Base-by-base conservation (phyloP, 1,140 invertebrate genomes). In the Diorhabda sublineata region DNA sequence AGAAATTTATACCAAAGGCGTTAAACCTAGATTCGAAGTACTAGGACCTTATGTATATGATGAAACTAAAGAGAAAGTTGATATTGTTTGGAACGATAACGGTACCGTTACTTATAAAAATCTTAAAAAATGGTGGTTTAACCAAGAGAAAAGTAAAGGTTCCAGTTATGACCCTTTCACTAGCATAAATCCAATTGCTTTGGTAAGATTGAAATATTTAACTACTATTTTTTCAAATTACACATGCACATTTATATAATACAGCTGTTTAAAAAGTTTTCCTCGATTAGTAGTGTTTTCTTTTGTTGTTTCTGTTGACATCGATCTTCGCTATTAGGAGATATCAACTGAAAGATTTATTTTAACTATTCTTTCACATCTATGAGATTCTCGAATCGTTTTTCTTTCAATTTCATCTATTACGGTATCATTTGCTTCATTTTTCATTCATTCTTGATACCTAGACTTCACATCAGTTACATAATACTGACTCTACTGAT, bases 161-260 rank as follows among this genome's bases (percentile, higher is more conserved):
- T 69, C 8, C 44, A 26, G 74, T 6, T 45, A 70, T 52, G 73
- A 75, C 60, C 42, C 47, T n/a, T 69, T 97, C 61, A 90, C 86
- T 0, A 93, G 92, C 3, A 78, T 97, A 3, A 97, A 98, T 80
- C 86, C 90, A 5, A 88, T 96, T 4, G 88, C 91, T 47, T 82
- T 93, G 79, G 94, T 96, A 78, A 88, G 89, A 84, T 45, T 45
- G 41, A 26, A 26, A 26, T 26, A 26, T 26, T 26, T 26, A 26
- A 26, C 26, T 26, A 26, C 26, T 26, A 26, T 26, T 26, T 26
- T 26, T 26, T 26, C 26, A 26, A 26, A 26, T 26, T 26, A 26
- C 26, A 26, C 1, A 26, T 26, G 26, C 26, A 26, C 26, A 26
- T 26, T 26, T 26, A 26, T 26, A 26, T 26, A 26, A 26, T 26